A percentile compares a stretch with the other conserved stretches of the same genome.
Evolutionary conservation across 1,140 invertebrate genomes (phyloP).

Genomic region (Sycophila sp.): DNA sequence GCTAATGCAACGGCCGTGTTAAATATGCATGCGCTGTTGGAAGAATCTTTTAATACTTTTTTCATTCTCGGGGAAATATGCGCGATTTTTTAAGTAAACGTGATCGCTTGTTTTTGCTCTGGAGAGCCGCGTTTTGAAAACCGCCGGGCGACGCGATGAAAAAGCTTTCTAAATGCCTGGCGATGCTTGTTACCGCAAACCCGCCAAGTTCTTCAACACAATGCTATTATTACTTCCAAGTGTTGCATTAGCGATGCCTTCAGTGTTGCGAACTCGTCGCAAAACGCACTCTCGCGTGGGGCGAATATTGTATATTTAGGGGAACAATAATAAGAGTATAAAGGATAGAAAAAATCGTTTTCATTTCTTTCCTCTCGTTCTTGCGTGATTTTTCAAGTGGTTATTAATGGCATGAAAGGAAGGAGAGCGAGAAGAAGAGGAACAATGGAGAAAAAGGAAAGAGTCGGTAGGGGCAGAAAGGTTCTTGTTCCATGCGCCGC

Average conservation of each 20-base stretch:
- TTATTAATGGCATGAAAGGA: conserved; percentile 26
- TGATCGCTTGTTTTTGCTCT: no score
- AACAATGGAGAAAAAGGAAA: not conserved
- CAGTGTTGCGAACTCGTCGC: not conserved
- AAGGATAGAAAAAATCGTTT: conserved; percentile 3
- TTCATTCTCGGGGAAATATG: no score
- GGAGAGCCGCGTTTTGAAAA: no score
- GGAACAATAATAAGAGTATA: not conserved
- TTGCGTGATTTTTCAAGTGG: conserved; percentile 28
- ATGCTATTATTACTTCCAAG: not conserved
- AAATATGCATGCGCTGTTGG: no score
- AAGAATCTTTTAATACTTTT: no score
- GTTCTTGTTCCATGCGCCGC: no score
- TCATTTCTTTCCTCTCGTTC: not conserved
- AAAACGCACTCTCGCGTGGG: not conserved
- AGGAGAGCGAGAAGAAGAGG: not conserved
- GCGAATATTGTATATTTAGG: conserved; percentile 2
- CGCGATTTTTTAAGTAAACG: no score
- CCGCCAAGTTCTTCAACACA: not conserved
- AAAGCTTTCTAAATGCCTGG: no score
- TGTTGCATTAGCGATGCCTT: not conserved
- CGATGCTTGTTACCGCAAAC: no score
- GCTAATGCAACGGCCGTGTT: not conserved
- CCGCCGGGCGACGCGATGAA: no score
- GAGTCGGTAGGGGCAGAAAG: no score